A percentile compares a stretch with the other conserved stretches of the same genome.
Evolutionary conservation across 1,140 invertebrate species (phyloP).

Genomic region (Helicoverpa zea): DNA sequence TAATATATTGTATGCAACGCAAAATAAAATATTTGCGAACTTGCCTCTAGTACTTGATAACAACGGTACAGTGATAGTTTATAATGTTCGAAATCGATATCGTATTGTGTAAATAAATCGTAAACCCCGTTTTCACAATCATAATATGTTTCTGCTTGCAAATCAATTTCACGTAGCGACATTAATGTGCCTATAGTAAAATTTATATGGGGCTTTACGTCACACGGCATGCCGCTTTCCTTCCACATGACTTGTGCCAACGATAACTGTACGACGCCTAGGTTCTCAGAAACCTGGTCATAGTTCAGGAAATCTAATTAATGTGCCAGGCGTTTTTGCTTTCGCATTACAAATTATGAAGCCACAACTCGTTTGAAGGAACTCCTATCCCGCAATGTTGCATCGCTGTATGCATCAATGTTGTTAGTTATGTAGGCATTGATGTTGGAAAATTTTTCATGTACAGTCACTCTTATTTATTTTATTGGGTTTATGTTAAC

Average conservation of each 20-base stretch:
- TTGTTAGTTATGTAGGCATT: background rate
- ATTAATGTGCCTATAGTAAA: constrained; percentile 86
- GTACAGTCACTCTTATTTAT: no score
- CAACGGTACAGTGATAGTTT: constrained; percentile 76
- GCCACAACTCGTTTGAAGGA: constrained; percentile 22
- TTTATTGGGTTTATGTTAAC: no score
- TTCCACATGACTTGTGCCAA: constrained; percentile 72
- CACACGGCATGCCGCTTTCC: constrained; percentile 75
- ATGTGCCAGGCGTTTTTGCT: constrained; percentile 45
- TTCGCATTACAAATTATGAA: constrained; percentile 38
- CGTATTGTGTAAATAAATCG: constrained; percentile 85
- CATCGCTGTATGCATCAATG: background rate
- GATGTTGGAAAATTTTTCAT: no score
- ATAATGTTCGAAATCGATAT: constrained; percentile 80
- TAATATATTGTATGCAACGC: constrained; percentile 15
- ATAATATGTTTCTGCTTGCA: constrained; percentile 86
- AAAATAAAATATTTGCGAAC: constrained; percentile 52
- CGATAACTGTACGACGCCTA: constrained; percentile 66
- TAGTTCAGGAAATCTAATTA: constrained; percentile 60
- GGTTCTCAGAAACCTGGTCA: constrained; percentile 55
- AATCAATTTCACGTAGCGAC: constrained; percentile 86
- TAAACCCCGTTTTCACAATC: constrained; percentile 87
- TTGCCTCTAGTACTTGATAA: constrained; percentile 60
- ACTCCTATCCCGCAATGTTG: background rate
- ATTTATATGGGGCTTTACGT: constrained; percentile 86